Conservation (phyloP, 2,797 vertebrate genomes). For the Bradypus variegatus region DNA sequence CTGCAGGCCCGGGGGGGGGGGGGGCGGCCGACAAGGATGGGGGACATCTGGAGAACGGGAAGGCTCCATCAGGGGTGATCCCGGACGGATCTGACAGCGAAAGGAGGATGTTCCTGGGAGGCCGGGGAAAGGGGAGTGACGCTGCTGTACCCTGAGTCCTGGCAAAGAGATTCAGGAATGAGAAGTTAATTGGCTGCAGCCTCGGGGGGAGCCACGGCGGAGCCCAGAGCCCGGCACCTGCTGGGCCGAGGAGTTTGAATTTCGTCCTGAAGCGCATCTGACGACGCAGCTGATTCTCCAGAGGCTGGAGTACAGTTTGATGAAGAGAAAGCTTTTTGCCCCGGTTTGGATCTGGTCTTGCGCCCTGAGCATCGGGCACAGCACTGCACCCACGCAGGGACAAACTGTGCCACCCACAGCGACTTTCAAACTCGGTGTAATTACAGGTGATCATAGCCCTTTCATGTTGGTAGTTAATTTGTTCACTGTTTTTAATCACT, state of each 20-base stretch:
- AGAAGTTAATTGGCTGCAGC: not conserved
- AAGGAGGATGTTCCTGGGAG: not conserved
- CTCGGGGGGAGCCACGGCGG: too few relatives aligned
- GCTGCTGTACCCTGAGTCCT: not conserved
- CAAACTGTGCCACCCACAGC: conserved; percentile 49
- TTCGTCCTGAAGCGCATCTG: not conserved
- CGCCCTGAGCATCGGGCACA: conserved; percentile 4
- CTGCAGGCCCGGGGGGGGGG: too few relatives aligned
- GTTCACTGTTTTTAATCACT: conserved; percentile 41
- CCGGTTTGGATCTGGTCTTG: conserved; percentile 7
- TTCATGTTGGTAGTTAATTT: conserved; percentile 51
- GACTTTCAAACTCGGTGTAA: conserved; percentile 44
- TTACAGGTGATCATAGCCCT: conserved; percentile 45
- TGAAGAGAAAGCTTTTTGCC: not conserved
- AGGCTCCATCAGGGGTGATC: not conserved
- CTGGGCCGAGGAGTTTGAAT: not conserved
- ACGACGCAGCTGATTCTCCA: not conserved
- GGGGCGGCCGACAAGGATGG: not conserved
- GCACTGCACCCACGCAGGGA: conserved; percentile 45
- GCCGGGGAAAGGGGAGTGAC: not conserved
- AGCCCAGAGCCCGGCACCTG: too few relatives aligned
- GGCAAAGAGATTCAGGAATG: not conserved
- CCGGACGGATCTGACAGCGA: not conserved
- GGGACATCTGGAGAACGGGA: not conserved
- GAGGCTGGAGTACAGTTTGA: conserved; percentile 12